A percentile compares a stretch with the other conserved stretches of the same genome.
These are phyloP conservation scores for Chaetura pelagica DNA, from an alignment of 2,113 vertebrate genomes.

Conservation along the genomic window DNA sequence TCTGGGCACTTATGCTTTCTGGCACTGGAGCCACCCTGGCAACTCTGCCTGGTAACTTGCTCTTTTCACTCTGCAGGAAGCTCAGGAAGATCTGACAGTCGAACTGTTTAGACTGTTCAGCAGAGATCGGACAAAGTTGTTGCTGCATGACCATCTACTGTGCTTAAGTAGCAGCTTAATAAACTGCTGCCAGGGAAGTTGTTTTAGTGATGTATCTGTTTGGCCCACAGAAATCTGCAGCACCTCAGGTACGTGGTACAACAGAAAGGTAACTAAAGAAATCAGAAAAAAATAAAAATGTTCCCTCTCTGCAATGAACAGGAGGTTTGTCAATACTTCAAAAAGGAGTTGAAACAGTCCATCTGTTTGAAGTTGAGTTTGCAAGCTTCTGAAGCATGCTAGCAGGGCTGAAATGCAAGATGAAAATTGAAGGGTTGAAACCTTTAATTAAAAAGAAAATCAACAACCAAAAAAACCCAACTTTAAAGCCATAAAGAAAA, in stretches of 20 bases:
- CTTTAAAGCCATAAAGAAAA: slow-evolving; percentile 27
- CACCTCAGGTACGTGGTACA: background rate
- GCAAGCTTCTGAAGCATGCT: background rate
- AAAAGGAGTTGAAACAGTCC: background rate
- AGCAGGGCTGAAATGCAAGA: background rate
- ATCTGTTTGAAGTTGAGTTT: slow-evolving; percentile 32
- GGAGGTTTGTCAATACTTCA: slow-evolving; percentile 30
- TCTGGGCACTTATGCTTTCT: background rate
- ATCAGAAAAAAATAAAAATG: background rate
- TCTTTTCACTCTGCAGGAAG: background rate
- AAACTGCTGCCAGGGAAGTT: background rate
- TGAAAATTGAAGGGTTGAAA: slow-evolving; percentile 13
- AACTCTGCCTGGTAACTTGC: background rate
- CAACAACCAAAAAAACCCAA: background rate
- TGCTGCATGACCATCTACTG: background rate
- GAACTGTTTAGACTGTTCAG: background rate
- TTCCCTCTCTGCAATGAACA: background rate
- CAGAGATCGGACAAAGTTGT: background rate
- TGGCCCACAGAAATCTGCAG: background rate
- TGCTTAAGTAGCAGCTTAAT: background rate
- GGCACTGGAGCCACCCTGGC: background rate
- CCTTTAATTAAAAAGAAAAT: slow-evolving; percentile 55
- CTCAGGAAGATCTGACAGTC: background rate
- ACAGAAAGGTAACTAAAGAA: background rate
- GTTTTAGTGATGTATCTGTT: background rate